Evolutionary conservation across 2,797 vertebrate species (phyloP).

Genomic region (Australoheros facetus): DNA sequence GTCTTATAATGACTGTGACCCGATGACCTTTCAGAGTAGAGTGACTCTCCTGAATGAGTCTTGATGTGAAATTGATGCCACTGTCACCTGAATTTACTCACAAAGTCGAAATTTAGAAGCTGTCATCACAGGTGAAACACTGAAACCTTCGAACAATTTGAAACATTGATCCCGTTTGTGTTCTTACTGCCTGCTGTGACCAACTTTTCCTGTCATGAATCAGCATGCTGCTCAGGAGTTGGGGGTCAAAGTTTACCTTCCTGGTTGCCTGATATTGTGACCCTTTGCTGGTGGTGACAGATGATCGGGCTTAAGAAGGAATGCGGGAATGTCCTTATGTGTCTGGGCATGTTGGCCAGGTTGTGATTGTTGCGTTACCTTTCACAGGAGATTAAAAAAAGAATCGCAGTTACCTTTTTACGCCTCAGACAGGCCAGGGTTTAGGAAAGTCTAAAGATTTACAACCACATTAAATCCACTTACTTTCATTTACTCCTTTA

Average conservation of each 20-base stretch:
- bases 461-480: background rate
- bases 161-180: slow-evolving; percentile 1
- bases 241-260: slow-evolving; percentile 24
- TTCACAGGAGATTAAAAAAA: slow-evolving; percentile 15
- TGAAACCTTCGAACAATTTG: slow-evolving; percentile 4
- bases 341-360: slow-evolving; percentile 50
- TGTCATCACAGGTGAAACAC: slow-evolving; percentile 11
- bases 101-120: no score
- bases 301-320: slow-evolving; percentile 17
- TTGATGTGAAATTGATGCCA: slow-evolving; percentile 17
- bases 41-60: slow-evolving; percentile 16
- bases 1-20: slow-evolving; percentile 51
- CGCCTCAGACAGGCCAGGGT: background rate
- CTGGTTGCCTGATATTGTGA: background rate
- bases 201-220: background rate
- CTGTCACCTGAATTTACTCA: background rate
- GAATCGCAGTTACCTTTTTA: background rate
- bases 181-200: background rate
- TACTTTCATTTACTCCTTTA: no score
- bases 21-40: slow-evolving; percentile 22
- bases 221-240: background rate
- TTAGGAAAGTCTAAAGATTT: background rate
- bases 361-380: slow-evolving; percentile 11
- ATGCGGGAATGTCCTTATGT: slow-evolving; percentile 64
- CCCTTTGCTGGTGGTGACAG: slow-evolving; percentile 35